phyloP scores from a whole-genome alignment of 2,797 vertebrate genomes.

The Pterois miles region DNA sequence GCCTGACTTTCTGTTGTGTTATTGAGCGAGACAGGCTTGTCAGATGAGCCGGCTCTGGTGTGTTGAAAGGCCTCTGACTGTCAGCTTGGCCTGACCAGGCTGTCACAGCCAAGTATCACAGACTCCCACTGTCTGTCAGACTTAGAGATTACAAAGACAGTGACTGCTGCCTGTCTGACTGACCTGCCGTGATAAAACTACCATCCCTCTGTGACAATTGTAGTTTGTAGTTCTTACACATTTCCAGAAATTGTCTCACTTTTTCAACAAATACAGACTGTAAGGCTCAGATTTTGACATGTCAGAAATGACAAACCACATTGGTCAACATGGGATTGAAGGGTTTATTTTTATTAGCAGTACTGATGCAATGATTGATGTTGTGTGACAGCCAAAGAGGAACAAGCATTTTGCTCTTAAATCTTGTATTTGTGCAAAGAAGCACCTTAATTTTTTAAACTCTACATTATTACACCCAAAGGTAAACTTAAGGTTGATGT shows the following conservation, averaged over 20 bases:
- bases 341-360: conserved; percentile 46
- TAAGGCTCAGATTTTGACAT: neutral
- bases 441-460: neutral
- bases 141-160: conserved; percentile 44
- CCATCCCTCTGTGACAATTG: conserved; percentile 1
- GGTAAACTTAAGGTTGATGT: neutral
- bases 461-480: neutral
- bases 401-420: conserved; percentile 1
- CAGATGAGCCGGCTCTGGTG: conserved; percentile 62
- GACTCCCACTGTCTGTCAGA: conserved; percentile 64
- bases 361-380: conserved; percentile 50
- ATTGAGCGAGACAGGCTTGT: conserved; percentile 66
- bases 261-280: conserved; percentile 2
- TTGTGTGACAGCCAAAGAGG: conserved; percentile 40
- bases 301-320: conserved; percentile 47
- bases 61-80: conserved; percentile 65
- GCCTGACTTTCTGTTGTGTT: conserved; percentile 53
- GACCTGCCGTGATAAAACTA: conserved; percentile 8
- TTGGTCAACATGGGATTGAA: conserved; percentile 30
- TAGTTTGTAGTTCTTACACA: neutral
- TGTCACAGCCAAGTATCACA: conserved; percentile 68
- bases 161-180: conserved; percentile 51
- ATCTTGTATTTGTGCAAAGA: neutral
- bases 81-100: conserved; percentile 59
- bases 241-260: neutral